phyloP scores from a whole-genome alignment of 2,797 vertebrate species.

The Moxostoma hubbsi region DNA sequence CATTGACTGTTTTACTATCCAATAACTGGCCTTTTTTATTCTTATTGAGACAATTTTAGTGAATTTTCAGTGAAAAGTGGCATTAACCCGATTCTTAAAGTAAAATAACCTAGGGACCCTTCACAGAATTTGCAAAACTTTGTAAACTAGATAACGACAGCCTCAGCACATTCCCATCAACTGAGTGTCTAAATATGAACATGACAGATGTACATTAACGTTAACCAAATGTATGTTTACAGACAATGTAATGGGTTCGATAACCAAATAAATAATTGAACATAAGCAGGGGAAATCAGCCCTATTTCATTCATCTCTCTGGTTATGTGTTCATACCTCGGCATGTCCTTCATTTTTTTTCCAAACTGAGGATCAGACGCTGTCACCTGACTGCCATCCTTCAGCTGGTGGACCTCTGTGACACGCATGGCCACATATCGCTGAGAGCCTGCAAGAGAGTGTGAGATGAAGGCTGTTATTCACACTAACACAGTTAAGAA shows the following conservation, averaged over 20 bases:
- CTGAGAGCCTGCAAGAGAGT: slow-evolving; percentile 81
- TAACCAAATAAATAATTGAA: neutral
- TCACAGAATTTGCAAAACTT: slow-evolving; percentile 16
- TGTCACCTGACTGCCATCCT: slow-evolving; percentile 78
- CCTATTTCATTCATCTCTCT: too few relatives aligned
- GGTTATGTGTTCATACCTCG: slow-evolving; percentile 77
- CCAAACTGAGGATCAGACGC: slow-evolving; percentile 86
- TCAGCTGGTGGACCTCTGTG: slow-evolving; percentile 87
- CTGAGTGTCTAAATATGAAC: slow-evolving; percentile 24
- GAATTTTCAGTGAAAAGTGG: slow-evolving; percentile 2
- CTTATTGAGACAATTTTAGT: too few relatives aligned
- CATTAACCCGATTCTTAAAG: neutral
- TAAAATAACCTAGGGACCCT: slow-evolving; percentile 13
- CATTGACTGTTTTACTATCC: neutral
- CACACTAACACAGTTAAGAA: neutral
- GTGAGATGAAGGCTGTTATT: neutral
- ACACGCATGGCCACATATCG: slow-evolving; percentile 83
- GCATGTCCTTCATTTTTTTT: slow-evolving; percentile 90
- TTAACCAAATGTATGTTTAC: neutral
- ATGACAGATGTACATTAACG: too few relatives aligned
- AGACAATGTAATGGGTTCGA: neutral
- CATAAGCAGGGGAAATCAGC: neutral
- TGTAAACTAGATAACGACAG: neutral
- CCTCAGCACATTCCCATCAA: slow-evolving; percentile 1
- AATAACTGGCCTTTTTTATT: too few relatives aligned